A percentile compares a stretch with the other conserved stretches of the same genome.
Conservation (phyloP, 1,140 invertebrate genomes). For the Triops longicaudatus region DNA sequence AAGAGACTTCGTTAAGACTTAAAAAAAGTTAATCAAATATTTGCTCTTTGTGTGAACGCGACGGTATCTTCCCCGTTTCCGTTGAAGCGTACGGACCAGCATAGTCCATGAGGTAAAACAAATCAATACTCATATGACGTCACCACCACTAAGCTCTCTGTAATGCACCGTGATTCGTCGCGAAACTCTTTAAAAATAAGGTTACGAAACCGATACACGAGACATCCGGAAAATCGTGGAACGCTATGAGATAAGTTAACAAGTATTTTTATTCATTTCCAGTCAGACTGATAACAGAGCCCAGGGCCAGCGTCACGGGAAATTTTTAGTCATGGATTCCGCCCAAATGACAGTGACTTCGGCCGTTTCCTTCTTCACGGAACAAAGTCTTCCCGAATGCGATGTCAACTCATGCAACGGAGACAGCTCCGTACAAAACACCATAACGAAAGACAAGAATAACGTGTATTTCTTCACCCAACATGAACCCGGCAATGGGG, state of each 20-base stretch:
- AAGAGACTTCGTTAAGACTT: neutral
- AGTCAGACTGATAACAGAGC: neutral
- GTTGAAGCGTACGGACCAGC: neutral
- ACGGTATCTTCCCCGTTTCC: neutral
- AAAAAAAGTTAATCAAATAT: neutral
- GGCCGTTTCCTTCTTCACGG: neutral
- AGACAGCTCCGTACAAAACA: neutral
- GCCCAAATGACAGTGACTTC: neutral
- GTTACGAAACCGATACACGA: neutral
- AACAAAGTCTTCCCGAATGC: slow-evolving; percentile 9
- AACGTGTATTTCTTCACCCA: slow-evolving; percentile 7
- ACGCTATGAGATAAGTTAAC: neutral
- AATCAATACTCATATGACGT: slow-evolving; percentile 1
- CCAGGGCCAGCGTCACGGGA: neutral
- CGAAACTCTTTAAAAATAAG: neutral
- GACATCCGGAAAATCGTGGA: neutral
- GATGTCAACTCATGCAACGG: neutral
- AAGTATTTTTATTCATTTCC: neutral
- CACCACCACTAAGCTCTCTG: neutral
- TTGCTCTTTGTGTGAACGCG: neutral
- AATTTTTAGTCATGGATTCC: slow-evolving; percentile 8
- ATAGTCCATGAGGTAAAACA: neutral
- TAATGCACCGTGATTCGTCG: neutral
- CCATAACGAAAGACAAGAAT: neutral
- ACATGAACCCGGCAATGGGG: neutral